A percentile compares a stretch with the other conserved stretches of the same genome.
These are phyloP conservation scores for Conus betulinus DNA, from an alignment of 1,140 invertebrate species.

Conservation along the genomic window DNA sequence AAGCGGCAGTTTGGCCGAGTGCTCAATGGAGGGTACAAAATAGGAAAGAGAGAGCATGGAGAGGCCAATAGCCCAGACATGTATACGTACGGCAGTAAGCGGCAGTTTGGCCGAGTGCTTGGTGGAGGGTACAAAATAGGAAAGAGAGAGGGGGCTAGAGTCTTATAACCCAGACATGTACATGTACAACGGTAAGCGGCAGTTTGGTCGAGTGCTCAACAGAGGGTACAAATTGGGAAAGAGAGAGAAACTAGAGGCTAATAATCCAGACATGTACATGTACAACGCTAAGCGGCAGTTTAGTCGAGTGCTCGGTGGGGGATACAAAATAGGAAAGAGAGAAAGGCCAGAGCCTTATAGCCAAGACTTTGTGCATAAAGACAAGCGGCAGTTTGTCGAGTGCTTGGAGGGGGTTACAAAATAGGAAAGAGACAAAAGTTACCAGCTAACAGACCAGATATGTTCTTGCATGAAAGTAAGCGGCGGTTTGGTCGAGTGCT, in stretches of 20 bases:
- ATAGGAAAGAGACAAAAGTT: not conserved
- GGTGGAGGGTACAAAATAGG: slow-evolving; percentile 2
- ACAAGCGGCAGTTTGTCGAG: not conserved
- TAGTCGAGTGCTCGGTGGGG: not conserved
- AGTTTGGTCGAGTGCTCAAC: not conserved
- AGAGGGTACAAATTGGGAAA: not conserved
- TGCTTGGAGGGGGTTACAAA: not conserved
- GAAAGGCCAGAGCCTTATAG: not conserved
- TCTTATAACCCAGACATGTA: not conserved
- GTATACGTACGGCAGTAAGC: not conserved
- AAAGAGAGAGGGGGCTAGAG: not conserved
- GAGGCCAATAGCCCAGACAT: not conserved
- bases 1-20: not conserved
- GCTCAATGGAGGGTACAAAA: not conserved
- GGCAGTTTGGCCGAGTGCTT: not conserved
- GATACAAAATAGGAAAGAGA: slow-evolving; percentile 4
- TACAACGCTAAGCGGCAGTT: not conserved
- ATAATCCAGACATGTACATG: not conserved
- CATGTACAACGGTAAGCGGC: not conserved
- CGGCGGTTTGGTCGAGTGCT: not conserved
- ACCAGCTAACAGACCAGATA: not conserved
- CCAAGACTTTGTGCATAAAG: not conserved
- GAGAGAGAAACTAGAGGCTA: not conserved
- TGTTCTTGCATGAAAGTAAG: not conserved
- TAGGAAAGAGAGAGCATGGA: not conserved